Conservation (phyloP, 2,888 invertebrate genomes). For the Hirudinaria manillensis region DNA sequence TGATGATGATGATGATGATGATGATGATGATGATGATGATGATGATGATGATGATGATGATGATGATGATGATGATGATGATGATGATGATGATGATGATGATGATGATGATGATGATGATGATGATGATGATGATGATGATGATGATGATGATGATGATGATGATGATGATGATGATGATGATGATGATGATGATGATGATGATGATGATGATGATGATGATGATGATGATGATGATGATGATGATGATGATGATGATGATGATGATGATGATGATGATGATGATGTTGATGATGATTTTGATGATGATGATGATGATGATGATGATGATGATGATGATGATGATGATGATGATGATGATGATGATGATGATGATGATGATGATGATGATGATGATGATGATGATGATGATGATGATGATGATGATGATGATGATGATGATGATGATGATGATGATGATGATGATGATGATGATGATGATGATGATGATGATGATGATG, state of each 20-base stretch:
- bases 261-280: conserved; percentile 3
- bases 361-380: conserved; percentile 13
- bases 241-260: conserved; percentile 1
- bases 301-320: background rate
- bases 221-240: conserved; percentile 13
- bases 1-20: conserved; percentile 10
- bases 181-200: background rate
- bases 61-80: conserved; percentile 9
- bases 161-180: background rate
- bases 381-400: conserved; percentile 15
- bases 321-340: conserved; percentile 16
- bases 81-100: background rate
- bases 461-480: conserved; percentile 12
- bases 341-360: conserved; percentile 21
- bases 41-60: conserved; percentile 16
- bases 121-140: background rate
- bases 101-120: background rate
- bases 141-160: background rate
- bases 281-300: too few species aligned
- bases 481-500: conserved; percentile 24
- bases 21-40: conserved; percentile 1
- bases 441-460: conserved; percentile 19
- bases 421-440: conserved; percentile 20
- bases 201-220: conserved; percentile 12
- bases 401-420: conserved; percentile 11